Evolutionary conservation across 2,888 invertebrate species (phyloP), one percentile per base, ranked within the genome.

Genomic region (Orthosia gracilis): DNA sequence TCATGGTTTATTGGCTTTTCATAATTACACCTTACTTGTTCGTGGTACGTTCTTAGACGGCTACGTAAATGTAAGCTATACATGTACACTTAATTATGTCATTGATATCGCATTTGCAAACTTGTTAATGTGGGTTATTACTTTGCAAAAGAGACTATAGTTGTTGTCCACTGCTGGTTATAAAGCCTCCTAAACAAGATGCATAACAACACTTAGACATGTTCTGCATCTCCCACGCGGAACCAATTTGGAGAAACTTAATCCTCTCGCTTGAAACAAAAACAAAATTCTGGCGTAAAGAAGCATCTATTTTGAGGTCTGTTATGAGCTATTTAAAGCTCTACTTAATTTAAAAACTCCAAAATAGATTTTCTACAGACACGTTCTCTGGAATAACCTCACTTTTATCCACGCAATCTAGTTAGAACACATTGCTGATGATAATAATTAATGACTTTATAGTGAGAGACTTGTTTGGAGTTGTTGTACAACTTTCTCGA

Each of bases 371-470:
- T 47, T 40, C 4, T 12, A 11, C n/a, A 26, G 13, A 59, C 21
- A 64, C 62, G 23, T 72, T 45, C 13, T 15, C 18, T 54, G 11
- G 49, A 72, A 72, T 40, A 45, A 55, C 63, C 21, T 50, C n/a
- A 64, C 40, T 68, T 70, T 52, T 57, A 55, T 31, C 21, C 49
- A 40, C 23, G 55, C 59, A 68, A 77, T 65, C 55, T 45, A 61
- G 63, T 40, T 45, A 70, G 47, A 69, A 68, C 55, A 73, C 71
- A 72, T 73, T 73, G 73, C 57, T 50, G 50, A 70, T 68, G 70
- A 69, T 75, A 76, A 62, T 84, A 79, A 85, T 76, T 85, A 84
- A 85, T 85, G 73, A 77, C 76, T 83, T 76, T 71, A 76, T 75
- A 79, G 76, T 76, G 70, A 74, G 63, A 68, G 58, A 69, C 59